Base-by-base conservation (phyloP, 2,888 invertebrate genomes). In the Neria commutata region DNA sequence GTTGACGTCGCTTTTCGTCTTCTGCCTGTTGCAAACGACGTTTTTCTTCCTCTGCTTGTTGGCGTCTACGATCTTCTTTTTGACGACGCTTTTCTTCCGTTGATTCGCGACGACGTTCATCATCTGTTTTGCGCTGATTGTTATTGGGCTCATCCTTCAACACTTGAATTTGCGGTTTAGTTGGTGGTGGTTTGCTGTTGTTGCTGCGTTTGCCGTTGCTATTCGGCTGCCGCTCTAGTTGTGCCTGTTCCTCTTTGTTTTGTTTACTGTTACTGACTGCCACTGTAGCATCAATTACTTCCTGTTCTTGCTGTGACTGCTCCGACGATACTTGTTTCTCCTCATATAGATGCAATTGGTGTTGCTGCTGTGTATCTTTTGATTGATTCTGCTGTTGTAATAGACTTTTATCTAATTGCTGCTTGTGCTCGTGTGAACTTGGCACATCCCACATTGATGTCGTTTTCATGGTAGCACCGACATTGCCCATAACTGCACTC, bases 61-160 rank as follows among this genome's bases (percentile, higher is more conserved):
- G 77, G 1, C 79, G 79, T 52, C 76, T 81, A 14, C 76, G 77
- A 42, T 82, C 79, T 24, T 81, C 79, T 47, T 77, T 78, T 24
- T 73, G 70, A 1, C 76, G 72, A 5, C 74, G 68, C 26, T 78
- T 77, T 16, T 81, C 80, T 25, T 81, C 80, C 11, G 62, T 67
- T 24, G 57, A 63, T 29, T 80, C 80, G 1, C 74, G 70, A 11
- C 76, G 76, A 0, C 75, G 74, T 4, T 78, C 78, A 4, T 77
- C 79, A 11, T 78, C 77, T 2, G 48, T 60, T 3, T 57, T 11
- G 34, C 65, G 65, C 6, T 48, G n/a, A n/a, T 37, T 37, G n/a
- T 37, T 37, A 37, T 37, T 37, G 4, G 14, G 4, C 4, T 37
- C 37, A n/a, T 37, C 16, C 37, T 37, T 37, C 4, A 14, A 2